Percentiles rank a stretch among this genome's conserved stretches.
phyloP scores from a whole-genome alignment of 2,113 vertebrate species.

The Brachyhypopomus occidentalis region DNA sequence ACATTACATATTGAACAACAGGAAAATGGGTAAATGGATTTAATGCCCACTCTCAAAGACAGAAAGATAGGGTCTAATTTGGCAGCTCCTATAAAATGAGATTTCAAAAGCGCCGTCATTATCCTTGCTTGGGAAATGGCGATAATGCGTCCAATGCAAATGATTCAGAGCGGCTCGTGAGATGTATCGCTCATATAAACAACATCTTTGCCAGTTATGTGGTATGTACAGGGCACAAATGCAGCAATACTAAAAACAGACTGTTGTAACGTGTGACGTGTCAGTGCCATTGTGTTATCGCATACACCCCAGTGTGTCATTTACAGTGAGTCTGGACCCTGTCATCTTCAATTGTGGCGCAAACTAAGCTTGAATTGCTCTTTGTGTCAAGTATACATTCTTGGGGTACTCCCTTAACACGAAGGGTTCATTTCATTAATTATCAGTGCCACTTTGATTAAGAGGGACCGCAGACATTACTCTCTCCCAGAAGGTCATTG shows the following conservation, averaged over 20 bases:
- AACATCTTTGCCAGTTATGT: not conserved
- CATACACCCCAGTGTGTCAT: no score
- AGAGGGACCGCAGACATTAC: not conserved
- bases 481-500: not conserved
- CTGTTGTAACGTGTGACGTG: no score
- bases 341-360: not conserved
- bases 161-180: not conserved
- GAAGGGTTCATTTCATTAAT: constrained; percentile 29
- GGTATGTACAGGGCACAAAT: not conserved
- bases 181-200: constrained; percentile 8
- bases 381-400: not conserved
- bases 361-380: not conserved
- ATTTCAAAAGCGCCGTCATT: constrained; percentile 1
- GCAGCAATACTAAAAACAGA: no score
- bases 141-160: constrained; percentile 6
- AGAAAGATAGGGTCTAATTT: constrained; percentile 11
- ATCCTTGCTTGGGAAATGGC: not conserved
- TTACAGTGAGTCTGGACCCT: not conserved
- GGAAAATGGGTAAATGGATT: constrained; percentile 9
- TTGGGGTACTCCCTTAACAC: constrained; percentile 8
- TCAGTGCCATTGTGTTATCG: no score
- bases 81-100: constrained; percentile 15
- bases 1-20: constrained; percentile 16
- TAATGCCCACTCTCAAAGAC: not conserved
- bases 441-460: constrained; percentile 33